Base-by-base conservation (phyloP, 2,888 invertebrate genomes). In the Campopleginae sp. region DNA sequence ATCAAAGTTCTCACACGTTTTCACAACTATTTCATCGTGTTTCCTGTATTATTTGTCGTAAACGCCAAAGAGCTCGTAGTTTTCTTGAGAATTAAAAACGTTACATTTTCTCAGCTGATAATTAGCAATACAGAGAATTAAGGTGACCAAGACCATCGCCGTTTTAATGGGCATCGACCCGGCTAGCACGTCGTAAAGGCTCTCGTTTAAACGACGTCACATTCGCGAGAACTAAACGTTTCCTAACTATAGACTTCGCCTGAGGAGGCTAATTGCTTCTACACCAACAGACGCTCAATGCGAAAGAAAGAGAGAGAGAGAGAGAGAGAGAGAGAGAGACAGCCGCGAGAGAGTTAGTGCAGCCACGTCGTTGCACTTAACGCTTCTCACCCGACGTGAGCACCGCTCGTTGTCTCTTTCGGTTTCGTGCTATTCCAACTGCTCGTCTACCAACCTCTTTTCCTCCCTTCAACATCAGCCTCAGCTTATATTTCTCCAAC, bases 211-310 rank as follows among this genome's bases (percentile, higher is more conserved):
- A 75, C 75, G 77, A 82, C 46, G 66, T 27, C 78, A 27, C 78
- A 72, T 77, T 71, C 48, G 61, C 61, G 68, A 68, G 81, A 84
- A 58, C 78, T 68, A 84, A 80, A 71, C 82, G 76, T 87, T 85
- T 81, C 82, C 85, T 84, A 85, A 87, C 87, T 87, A 86, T 82
- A 86, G 85, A 85, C 83, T 82, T 74, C 48, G 72, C 76, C 68
- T 70, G 75, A 84, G 77, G 81, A 84, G 58, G 84, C 86, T 87
- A 87, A 86, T 88, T 87, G 86, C 87, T 87, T 88, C 84, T 84
- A 84, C 87, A 86, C 71, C 80, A 85, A 78, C 78, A 76, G 74
- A 76, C 31, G 54, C 48, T 27, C 58, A 27, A 58, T 27, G 72
- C 54, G 71, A 42, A 61, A 70, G 38, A 38, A 4, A 33, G 33